Conservation (phyloP, 2,113 vertebrate species). For the Pseudorectes ferrugineus region DNA sequence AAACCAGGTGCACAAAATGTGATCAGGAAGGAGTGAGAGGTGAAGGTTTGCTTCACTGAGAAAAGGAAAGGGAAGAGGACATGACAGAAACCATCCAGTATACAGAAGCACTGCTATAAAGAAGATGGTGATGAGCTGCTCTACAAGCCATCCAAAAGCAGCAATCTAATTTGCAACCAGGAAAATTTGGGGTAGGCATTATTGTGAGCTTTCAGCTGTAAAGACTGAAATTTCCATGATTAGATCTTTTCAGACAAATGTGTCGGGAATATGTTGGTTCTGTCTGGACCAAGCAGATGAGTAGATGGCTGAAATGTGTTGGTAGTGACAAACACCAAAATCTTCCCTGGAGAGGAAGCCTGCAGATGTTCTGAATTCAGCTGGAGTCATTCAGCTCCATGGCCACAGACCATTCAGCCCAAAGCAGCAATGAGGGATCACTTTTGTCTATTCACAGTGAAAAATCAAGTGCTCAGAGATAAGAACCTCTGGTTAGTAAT, state of each 20-base stretch:
- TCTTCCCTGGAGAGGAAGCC: not conserved
- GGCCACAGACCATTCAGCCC: not conserved
- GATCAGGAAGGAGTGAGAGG: not conserved
- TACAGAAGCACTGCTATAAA: not conserved
- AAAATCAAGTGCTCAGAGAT: not conserved
- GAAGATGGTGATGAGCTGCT: not conserved
- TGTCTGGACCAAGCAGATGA: not conserved
- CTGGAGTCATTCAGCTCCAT: not conserved
- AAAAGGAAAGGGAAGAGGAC: not conserved
- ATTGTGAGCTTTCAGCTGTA: not conserved
- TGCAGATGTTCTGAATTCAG: conserved; percentile 6
- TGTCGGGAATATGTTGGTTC: not conserved
- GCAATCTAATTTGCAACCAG: not conserved
- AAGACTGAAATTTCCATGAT: not conserved
- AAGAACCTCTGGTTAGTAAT: conserved; percentile 30
- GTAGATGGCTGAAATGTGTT: not conserved
- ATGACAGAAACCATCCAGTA: not conserved
- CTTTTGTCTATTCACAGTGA: not conserved
- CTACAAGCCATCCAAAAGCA: not conserved
- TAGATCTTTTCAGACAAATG: not conserved
- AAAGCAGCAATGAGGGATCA: not conserved
- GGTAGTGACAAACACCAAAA: not conserved
- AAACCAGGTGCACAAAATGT: not conserved
- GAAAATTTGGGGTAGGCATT: not conserved
- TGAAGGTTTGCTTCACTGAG: not conserved